Conservation (phyloP, 2,113 vertebrate species). For the Delphinapterus leucas region DNA sequence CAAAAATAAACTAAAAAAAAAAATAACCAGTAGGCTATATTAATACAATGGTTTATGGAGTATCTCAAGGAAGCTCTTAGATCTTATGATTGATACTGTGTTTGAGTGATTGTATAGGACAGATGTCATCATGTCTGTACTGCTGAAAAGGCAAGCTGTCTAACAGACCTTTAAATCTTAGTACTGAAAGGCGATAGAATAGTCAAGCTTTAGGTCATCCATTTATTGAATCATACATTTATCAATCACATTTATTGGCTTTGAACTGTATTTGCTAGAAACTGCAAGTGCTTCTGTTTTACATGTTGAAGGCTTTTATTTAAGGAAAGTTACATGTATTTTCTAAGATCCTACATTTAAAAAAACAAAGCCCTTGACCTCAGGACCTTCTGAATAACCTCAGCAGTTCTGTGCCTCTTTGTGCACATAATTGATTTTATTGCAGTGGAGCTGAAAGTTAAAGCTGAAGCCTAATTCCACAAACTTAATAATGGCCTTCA, state of each 20-base stretch:
- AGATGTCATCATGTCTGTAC: background rate
- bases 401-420: background rate
- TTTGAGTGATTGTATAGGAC: background rate
- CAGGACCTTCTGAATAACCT: background rate
- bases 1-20: no score
- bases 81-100: background rate
- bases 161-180: background rate
- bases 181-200: background rate
- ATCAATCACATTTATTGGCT: background rate
- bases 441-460: background rate
- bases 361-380: background rate
- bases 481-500: slow-evolving; percentile 18
- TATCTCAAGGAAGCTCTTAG: background rate
- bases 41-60: background rate
- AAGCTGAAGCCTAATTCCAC: slow-evolving; percentile 40
- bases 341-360: background rate
- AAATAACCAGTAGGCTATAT: background rate
- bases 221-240: background rate
- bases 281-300: background rate
- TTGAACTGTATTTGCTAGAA: background rate
- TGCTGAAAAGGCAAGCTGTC: background rate
- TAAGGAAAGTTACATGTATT: background rate
- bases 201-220: background rate
- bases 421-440: background rate
- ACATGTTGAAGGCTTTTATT: background rate